A percentile compares a stretch with the other conserved stretches of the same genome.
These are phyloP conservation scores for Bombus turneri DNA, from an alignment of 1,140 invertebrate species.

Conservation along the genomic window DNA sequence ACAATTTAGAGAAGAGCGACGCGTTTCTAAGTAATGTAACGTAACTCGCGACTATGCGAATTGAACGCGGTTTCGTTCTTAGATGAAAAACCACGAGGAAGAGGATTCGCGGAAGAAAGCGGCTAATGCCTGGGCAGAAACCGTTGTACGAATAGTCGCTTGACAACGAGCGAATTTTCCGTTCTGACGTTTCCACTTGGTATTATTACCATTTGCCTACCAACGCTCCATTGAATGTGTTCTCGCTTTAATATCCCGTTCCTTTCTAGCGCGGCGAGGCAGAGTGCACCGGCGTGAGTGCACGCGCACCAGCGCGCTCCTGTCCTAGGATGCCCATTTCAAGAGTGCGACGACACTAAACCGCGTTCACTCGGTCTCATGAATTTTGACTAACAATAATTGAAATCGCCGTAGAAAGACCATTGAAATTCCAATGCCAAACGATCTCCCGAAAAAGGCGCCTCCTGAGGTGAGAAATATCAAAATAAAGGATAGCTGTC, in stretches of 20 bases:
- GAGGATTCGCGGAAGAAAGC: not conserved
- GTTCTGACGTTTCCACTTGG: not conserved
- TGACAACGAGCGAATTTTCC: not conserved
- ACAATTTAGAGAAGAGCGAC: no score
- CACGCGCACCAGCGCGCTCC: not conserved
- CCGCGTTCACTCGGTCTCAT: not conserved
- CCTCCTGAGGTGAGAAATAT: no score
- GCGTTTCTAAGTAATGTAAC: no score
- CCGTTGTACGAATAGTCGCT: not conserved
- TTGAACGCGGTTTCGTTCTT: not conserved
- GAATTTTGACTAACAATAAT: not conserved
- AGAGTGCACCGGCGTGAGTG: not conserved
- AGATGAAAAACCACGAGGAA: not conserved
- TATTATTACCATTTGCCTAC: not conserved
- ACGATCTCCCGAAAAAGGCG: no score
- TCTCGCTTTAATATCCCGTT: not conserved
- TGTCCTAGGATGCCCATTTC: not conserved
- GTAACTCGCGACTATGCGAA: not conserved
- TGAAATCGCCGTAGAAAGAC: no score
- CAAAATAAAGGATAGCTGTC: no score
- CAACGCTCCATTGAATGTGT: not conserved
- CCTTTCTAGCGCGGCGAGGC: no score
- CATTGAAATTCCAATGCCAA: no score
- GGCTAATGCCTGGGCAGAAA: not conserved
- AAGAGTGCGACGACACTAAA: not conserved